Evolutionary conservation across 2,888 invertebrate genomes (phyloP), one percentile per base, ranked within the genome.

Genomic region (Dasysyrphus albostriatus): DNA sequence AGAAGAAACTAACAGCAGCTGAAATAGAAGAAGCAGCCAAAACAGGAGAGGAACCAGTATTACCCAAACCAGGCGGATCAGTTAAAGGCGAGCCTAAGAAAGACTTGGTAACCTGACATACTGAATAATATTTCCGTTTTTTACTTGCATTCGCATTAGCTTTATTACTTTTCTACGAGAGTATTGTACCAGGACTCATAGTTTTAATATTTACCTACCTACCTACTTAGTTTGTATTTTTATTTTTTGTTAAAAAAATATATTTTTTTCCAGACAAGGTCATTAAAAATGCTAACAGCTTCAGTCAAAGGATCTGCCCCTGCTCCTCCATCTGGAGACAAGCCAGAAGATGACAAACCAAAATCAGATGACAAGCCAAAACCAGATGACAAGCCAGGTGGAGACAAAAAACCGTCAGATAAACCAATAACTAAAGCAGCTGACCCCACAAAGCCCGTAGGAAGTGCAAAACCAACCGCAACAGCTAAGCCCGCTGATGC

Each of bases 1-100:
- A 95, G 85, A 95, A 94, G 90, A 95, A 96, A 92, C 94, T 96
- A 88, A 94, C 94, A 72, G 91, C 91, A 8, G 91, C 91, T 6
- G 91, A 91, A 51, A 93, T 94, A 0, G 95, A 90, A 5, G 77
- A 90, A 19, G 74, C 69, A 8, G 75, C 88, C 3, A 88, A 88
- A 74, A 89, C 89, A 32, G 47, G 89, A 89, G n/a, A 39, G 14
- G 88, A 10, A 12, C 2, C 83, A 49, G 42, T 19, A 32, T 5
- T 61, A 24, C 24, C 24, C 89, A 88, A 76, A 9, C 82, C 51
- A 32, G 8, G 29, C 0, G 77, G 65, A 42, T 75, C 83, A n/a
- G 10, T 51, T 37, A 85, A 81, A 47, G n/a, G 12, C 10, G 73
- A 44, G 4, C 51, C 51, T 2, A n/a, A 63, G 32, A 70, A 74